These are phyloP conservation scores for Cyprinus carpio DNA, from an alignment of 2,113 vertebrate genomes.

Conservation along the genomic window DNA sequence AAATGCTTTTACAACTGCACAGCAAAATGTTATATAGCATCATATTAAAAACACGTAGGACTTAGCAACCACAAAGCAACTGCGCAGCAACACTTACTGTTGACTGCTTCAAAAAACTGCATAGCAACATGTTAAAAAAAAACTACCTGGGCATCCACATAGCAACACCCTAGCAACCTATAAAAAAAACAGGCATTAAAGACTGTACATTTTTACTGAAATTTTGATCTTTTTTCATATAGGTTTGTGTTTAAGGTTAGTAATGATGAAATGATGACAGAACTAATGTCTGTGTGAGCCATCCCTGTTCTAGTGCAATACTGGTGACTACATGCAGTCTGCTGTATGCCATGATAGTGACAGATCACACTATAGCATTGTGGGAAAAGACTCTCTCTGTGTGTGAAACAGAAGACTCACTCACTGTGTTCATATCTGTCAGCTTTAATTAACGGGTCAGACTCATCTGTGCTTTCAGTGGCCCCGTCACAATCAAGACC, in stretches of 20 bases:
- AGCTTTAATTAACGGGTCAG: slow-evolving; percentile 66
- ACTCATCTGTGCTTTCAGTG: slow-evolving; percentile 38
- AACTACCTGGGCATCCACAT: too few relatives aligned
- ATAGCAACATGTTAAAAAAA: background rate
- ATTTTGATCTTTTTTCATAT: too few relatives aligned
- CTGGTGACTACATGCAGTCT: background rate
- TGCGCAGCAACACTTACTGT: background rate
- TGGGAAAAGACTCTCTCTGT: slow-evolving; percentile 65
- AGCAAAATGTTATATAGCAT: background rate
- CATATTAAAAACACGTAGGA: background rate
- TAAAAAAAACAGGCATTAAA: too few relatives aligned
- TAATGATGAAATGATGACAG: background rate
- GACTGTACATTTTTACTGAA: too few relatives aligned
- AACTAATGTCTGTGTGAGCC: background rate
- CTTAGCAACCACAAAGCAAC: background rate
- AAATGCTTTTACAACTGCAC: background rate
- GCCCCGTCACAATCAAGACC: slow-evolving; percentile 7
- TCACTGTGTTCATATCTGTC: slow-evolving; percentile 73
- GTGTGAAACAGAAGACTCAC: slow-evolving; percentile 66
- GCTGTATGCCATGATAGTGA: slow-evolving; percentile 10
- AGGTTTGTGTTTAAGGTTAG: too few relatives aligned
- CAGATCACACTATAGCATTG: slow-evolving; percentile 33
- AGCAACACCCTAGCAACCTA: background rate
- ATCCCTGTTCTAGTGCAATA: background rate
- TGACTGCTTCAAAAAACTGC: background rate